A percentile compares a stretch with the other conserved stretches of the same genome.
Evolutionary conservation across 2,797 vertebrate species (phyloP).

Genomic region (Gymnoscopelus braueri): DNA sequence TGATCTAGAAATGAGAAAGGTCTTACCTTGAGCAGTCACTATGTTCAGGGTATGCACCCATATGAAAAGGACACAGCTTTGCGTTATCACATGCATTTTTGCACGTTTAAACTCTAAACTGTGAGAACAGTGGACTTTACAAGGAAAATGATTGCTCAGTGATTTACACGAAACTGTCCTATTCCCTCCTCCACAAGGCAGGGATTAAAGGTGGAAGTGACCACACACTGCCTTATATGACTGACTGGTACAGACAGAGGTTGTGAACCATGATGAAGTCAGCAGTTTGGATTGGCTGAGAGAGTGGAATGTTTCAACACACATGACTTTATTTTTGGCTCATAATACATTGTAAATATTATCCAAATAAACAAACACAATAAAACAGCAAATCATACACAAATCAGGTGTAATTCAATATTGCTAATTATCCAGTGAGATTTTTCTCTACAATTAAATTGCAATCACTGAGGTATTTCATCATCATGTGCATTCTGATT

Average conservation of each 20-base stretch:
- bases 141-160: constrained; percentile 50
- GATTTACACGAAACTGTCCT: constrained; percentile 48
- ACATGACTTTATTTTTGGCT: no score
- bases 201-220: constrained; percentile 13
- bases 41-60: constrained; percentile 50
- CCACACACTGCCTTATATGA: not conserved
- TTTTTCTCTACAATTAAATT: not conserved
- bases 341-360: no score
- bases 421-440: no score
- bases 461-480: not conserved
- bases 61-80: constrained; percentile 45
- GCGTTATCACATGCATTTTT: constrained; percentile 51
- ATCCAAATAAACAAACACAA: not conserved
- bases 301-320: no score
- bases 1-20: not conserved
- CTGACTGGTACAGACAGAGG: not conserved
- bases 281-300: no score
- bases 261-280: not conserved
- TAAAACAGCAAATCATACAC: no score
- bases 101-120: constrained; percentile 22
- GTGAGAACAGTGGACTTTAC: constrained; percentile 20
- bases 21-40: constrained; percentile 63
- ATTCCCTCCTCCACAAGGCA: constrained; percentile 22
- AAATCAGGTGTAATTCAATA: not conserved
- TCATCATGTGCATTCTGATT: not conserved